Conservation (phyloP, 2,113 vertebrate genomes). For the Gnathonemus echidnorhynchus region DNA sequence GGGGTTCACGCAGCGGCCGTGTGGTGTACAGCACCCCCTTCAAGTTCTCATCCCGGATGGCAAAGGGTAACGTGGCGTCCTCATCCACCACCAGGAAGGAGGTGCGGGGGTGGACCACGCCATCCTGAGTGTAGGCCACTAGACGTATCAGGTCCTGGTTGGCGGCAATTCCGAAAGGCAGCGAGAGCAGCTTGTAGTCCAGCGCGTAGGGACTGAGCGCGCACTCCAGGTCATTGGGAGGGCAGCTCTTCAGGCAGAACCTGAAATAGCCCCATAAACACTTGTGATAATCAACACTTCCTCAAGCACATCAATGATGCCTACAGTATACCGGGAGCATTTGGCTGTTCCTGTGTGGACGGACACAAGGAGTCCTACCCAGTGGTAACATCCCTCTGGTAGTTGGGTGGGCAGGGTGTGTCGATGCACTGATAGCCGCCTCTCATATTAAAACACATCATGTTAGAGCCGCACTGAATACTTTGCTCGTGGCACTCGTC, state of each 20-base stretch:
- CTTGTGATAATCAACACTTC: not conserved
- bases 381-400: slow-evolving; percentile 74
- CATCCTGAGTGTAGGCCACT: slow-evolving; percentile 91
- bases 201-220: slow-evolving; percentile 82
- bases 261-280: slow-evolving; percentile 46
- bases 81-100: slow-evolving; percentile 75
- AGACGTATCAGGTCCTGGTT: slow-evolving; percentile 93
- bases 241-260: slow-evolving; percentile 91
- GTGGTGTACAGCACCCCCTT: slow-evolving; percentile 91
- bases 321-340: not conserved
- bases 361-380: slow-evolving; percentile 60
- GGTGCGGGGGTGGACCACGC: slow-evolving; percentile 86
- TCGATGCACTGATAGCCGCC: slow-evolving; percentile 91
- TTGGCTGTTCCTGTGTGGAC: not conserved
- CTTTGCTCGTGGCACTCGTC: slow-evolving; percentile 87
- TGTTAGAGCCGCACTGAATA: slow-evolving; percentile 78
- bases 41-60: slow-evolving; percentile 83
- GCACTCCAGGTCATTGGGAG: slow-evolving; percentile 84
- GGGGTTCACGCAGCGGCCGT: slow-evolving; percentile 65
- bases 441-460: slow-evolving; percentile 94
- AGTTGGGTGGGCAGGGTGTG: slow-evolving; percentile 86
- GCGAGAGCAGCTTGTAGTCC: slow-evolving; percentile 92
- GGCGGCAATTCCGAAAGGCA: slow-evolving; percentile 86
- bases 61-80: slow-evolving; percentile 72
- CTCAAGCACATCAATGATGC: not conserved